Conservation (phyloP, 2,888 invertebrate species). For the Priocnemis perturbator region DNA sequence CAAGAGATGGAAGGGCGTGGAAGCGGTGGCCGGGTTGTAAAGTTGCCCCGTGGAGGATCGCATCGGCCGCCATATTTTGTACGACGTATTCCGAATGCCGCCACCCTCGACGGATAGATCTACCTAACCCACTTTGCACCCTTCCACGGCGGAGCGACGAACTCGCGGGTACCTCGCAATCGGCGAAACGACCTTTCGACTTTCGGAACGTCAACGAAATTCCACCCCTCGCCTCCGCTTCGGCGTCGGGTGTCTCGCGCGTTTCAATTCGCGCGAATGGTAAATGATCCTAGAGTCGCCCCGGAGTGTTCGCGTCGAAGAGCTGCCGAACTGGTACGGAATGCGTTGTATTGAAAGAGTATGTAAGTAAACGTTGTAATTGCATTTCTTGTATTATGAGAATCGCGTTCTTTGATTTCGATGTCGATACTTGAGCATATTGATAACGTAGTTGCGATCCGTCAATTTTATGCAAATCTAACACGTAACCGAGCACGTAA, state of each 20-base stretch:
- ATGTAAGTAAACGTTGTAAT: no score
- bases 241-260: not conserved
- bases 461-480: no score
- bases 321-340: no score
- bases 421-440: no score
- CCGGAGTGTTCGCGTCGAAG: no score
- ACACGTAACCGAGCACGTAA: constrained; percentile 1
- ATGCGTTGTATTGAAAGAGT: no score
- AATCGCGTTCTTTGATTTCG: no score
- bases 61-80: constrained; percentile 73
- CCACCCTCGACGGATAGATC: constrained; percentile 37
- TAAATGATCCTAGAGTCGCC: no score
- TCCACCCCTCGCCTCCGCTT: constrained; percentile 3
- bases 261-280: not conserved
- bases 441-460: no score
- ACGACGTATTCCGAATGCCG: constrained; percentile 64
- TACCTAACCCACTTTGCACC: constrained; percentile 27
- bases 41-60: constrained; percentile 73
- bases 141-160: constrained; percentile 10
- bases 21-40: constrained; percentile 65
- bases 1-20: constrained; percentile 65
- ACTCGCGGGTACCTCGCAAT: constrained; percentile 23
- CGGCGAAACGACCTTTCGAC: constrained; percentile 21
- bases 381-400: no score
- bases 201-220: constrained; percentile 17